Evolutionary conservation across 2,888 invertebrate species (phyloP), one percentile per base, ranked within the genome.

Genomic region (Pseudococcus jackbeardsleyi): DNA sequence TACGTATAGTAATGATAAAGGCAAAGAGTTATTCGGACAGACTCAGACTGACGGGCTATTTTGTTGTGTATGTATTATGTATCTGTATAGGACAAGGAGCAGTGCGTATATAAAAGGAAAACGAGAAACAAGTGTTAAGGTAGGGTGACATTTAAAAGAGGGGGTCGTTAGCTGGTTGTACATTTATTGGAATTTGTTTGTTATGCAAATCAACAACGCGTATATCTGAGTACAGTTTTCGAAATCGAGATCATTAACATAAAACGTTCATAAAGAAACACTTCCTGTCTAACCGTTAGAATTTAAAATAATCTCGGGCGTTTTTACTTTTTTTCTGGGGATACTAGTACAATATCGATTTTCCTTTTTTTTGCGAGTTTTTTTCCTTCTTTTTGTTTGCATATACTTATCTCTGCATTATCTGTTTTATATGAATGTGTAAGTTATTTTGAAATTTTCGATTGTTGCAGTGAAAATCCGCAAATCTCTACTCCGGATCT

Each of bases 201-300:
- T 79, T 79, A 79, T 79, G 79, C 79, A 79, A 79, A 79, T 79
- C 42, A 79, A 72, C 26, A 72, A 33, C 26, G 15, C 68, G 68
- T n/a, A 33, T 26, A 72, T 33, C 26, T 33, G 26, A 72, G 68
- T 72, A 33, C 33, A 42, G 79, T 79, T 79, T 79, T 79, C 79
- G 79, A 79, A 79, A 79, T 79, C 79, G 79, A 79, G 79, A 79
- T 42, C 79, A 79, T 79, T 79, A 79, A 79, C 79, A 79, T 79
- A 79, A 79, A 79, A 79, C 79, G 79, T 79, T 79, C 42, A 79
- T 79, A 79, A 79, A 79, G 79, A 79, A 79, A 79, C 79, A 79
- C 79, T 79, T 79, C 79, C 79, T 42, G 79, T 79, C 79, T 39
- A 79, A 79, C 39, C 42, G 79, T 79, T 79, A 26, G 79, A 79